Percentiles rank a stretch among this genome's conserved stretches.
These are phyloP conservation scores for Epinephelus coioides DNA, from an alignment of 2,797 vertebrate genomes.

Conservation along the genomic window DNA sequence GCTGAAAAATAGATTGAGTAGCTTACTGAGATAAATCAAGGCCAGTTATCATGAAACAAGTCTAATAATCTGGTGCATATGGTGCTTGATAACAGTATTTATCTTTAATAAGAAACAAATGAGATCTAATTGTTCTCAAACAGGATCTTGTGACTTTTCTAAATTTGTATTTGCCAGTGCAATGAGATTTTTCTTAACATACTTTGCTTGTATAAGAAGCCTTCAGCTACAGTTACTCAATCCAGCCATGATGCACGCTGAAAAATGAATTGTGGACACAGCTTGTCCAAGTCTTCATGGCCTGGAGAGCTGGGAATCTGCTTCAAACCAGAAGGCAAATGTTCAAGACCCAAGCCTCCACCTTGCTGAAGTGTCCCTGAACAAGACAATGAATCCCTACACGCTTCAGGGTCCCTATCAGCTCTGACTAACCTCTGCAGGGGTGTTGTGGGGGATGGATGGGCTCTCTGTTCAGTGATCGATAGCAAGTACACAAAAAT, in stretches of 20 bases:
- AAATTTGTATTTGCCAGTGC: conserved; percentile 28
- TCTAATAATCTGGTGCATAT: conserved; percentile 43
- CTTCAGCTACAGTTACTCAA: conserved; percentile 5
- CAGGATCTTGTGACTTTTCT: conserved; percentile 39
- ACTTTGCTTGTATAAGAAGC: conserved; percentile 19
- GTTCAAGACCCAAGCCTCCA: conserved; percentile 8
- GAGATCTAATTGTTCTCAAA: conserved; percentile 23
- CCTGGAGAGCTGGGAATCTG: conserved; percentile 20
- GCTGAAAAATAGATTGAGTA: conserved; percentile 29
- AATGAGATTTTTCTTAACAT: background rate
- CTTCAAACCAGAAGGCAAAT: conserved; percentile 15
- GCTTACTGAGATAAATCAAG: conserved; percentile 37
- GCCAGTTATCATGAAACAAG: conserved; percentile 52
- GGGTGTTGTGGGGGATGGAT: background rate
- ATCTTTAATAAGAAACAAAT: conserved; percentile 40
- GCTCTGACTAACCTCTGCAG: conserved; percentile 5
- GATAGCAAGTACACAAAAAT: conserved; percentile 15
- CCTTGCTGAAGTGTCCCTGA: conserved; percentile 6
- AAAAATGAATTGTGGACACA: conserved; percentile 17
- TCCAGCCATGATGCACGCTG: conserved; percentile 5
- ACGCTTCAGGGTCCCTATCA: conserved; percentile 8
- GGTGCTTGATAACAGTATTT: conserved; percentile 44
- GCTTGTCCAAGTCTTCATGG: conserved; percentile 11
- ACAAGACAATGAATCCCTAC: conserved; percentile 28
- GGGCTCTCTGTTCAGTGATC: conserved; percentile 24